These are phyloP conservation scores for Noctuana brunneofusca DNA, from an alignment of 2,888 invertebrate species.

Conservation along the genomic window DNA sequence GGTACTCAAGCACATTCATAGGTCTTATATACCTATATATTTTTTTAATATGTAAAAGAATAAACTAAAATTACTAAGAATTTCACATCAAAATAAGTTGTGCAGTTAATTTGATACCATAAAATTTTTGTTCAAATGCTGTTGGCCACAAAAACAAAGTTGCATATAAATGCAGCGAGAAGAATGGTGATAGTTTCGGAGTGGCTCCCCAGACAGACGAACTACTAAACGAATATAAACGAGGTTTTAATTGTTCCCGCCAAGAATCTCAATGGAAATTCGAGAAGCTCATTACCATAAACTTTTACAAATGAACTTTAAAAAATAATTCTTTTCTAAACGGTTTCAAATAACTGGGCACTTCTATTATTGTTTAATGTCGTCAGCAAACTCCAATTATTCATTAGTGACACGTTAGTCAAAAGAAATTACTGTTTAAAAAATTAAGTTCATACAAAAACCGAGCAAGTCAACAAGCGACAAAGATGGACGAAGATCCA, in stretches of 20 bases:
- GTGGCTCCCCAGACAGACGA: neutral
- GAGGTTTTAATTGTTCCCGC: slow-evolving; percentile 25
- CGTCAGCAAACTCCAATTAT: neutral
- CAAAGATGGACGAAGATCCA: neutral
- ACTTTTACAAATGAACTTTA: slow-evolving; percentile 10
- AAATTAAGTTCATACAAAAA: neutral
- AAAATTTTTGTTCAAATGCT: neutral
- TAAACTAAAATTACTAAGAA: neutral
- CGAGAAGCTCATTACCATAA: slow-evolving; percentile 10
- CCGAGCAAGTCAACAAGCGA: neutral
- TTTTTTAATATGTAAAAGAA: no score
- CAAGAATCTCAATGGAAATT: slow-evolving; percentile 19
- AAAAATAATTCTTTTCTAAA: neutral
- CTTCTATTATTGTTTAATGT: neutral
- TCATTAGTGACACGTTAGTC: neutral
- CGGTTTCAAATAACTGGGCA: neutral
- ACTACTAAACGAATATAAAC: slow-evolving; percentile 22
- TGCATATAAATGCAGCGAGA: neutral
- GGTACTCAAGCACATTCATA: no score
- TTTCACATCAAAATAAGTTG: neutral
- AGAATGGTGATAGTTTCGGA: neutral
- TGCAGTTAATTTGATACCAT: neutral
- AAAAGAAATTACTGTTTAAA: neutral
- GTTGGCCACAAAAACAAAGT: neutral
- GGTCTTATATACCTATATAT: no score